Percentiles rank a stretch among this genome's conserved stretches.
Conservation (phyloP, 2,888 invertebrate genomes). For the Lordiphosa andalusiaca region DNA sequence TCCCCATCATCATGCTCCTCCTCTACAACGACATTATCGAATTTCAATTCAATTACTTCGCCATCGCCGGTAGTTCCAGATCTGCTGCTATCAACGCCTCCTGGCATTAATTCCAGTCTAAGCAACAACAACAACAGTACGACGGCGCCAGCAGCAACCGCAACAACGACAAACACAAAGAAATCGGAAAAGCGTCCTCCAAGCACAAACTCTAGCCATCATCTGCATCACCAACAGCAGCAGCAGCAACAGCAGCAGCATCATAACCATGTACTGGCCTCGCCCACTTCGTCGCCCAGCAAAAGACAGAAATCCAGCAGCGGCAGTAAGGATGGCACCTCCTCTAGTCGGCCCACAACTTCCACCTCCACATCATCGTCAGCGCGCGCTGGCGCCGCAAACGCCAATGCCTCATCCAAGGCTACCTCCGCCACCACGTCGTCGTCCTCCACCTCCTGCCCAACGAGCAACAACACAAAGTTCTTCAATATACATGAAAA, state of each 20-base stretch:
- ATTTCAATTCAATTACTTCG: slow-evolving; percentile 80
- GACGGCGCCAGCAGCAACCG: slow-evolving; percentile 35
- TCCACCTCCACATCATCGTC: slow-evolving; percentile 36
- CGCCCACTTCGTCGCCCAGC: slow-evolving; percentile 76
- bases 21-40: slow-evolving; percentile 75
- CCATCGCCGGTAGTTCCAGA: slow-evolving; percentile 80
- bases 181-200: slow-evolving; percentile 53
- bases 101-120: slow-evolving; percentile 68
- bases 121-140: slow-evolving; percentile 32
- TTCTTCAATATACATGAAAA: slow-evolving; percentile 80
- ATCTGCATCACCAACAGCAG: slow-evolving; percentile 49
- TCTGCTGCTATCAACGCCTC: slow-evolving; percentile 77
- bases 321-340: slow-evolving; percentile 52
- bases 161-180: slow-evolving; percentile 36
- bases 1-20: slow-evolving; percentile 69
- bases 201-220: slow-evolving; percentile 46
- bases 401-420: slow-evolving; percentile 43
- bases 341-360: slow-evolving; percentile 65
- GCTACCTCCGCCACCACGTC: slow-evolving; percentile 26
- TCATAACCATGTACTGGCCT: slow-evolving; percentile 59
- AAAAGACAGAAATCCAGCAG: slow-evolving; percentile 74
- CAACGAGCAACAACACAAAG: slow-evolving; percentile 51
- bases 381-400: slow-evolving; percentile 42
- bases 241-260: slow-evolving; percentile 47
- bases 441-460: slow-evolving; percentile 29